Percentiles rank a stretch among this genome's conserved stretches.
phyloP scores from a whole-genome alignment of 2,797 vertebrate species.

The Malurus splendens region DNA sequence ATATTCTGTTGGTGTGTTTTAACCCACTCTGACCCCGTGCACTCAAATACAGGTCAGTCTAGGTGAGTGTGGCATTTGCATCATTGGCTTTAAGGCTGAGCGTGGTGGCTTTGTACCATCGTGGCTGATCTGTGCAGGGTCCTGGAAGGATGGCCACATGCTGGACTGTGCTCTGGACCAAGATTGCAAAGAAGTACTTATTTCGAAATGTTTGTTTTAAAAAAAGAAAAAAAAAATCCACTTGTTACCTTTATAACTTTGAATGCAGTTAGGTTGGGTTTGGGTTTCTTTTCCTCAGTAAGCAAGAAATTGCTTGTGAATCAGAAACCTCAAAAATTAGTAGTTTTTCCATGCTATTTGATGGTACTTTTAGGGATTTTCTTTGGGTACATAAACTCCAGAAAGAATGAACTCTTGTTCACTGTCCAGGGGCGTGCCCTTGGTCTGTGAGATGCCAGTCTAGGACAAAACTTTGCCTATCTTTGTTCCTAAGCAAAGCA shows the following conservation, averaged over 20 bases:
- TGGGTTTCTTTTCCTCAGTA: accelerated
- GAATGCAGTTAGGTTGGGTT: not conserved
- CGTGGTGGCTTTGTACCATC: not conserved
- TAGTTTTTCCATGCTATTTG: not conserved
- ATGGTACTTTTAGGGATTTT: not conserved
- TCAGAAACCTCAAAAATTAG: not conserved
- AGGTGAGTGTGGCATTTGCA: not conserved
- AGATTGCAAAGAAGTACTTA: not conserved
- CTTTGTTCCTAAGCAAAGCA: not conserved
- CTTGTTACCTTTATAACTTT: not conserved
- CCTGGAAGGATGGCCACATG: not conserved
- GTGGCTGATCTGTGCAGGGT: not conserved
- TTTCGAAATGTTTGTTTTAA: not conserved
- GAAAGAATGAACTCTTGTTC: not conserved
- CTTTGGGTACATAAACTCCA: not conserved
- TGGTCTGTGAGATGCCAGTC: not conserved
- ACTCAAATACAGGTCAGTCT: accelerated
- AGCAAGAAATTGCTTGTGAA: not conserved
- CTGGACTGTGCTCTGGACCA: not conserved
- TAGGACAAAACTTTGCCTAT: not conserved
- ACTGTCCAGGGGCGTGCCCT: not conserved
- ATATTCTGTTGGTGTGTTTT: not conserved
- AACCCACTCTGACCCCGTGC: accelerated
- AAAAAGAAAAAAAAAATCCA: not conserved
- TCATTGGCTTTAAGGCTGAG: not conserved